Base-by-base conservation (phyloP, 2,888 invertebrate genomes). In the Ornithoptera alexandrae region DNA sequence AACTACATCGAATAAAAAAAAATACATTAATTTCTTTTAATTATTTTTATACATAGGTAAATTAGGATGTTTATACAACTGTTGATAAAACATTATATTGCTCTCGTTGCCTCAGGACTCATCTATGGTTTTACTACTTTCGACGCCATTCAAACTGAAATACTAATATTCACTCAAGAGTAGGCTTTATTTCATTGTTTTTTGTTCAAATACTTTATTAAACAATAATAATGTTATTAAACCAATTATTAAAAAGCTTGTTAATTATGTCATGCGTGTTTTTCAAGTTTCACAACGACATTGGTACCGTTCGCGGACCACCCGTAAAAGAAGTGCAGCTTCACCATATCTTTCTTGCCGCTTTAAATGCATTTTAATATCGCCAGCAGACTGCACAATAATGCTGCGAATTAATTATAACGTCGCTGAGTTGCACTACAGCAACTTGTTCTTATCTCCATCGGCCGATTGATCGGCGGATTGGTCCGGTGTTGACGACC, bases 381-480 rank as follows among this genome's bases (percentile, higher is more conserved):
- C 83, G 81, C 82, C 83, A 84, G 80, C 81, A 83, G 82, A 84
- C 85, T 86, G 85, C 81, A 84, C 83, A 87, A 87, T 89, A 84
- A 85, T 77, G 79, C 77, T 79, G 79, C 82, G 85, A 85, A 89
- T 88, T 87, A 87, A 88, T 89, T 87, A 86, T 85, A 82, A 79
- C 79, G 76, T 78, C 74, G 78, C 77, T 78, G 81, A 80, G 81
- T 83, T 85, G 84, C 84, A 82, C 82, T 78, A 82, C 78, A 79
- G 77, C 77, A 81, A 80, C 81, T 79, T 74, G 81, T 78, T 81
- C 74, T 77, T 79, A 79, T 79, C 76, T 66, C 63, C 42, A 62
- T 58, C 65, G 75, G 67, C 72, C 75, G 76, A 78, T 77, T 72
- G 74, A 74, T 77, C 74, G 65, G 68, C 70, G 74, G 78, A 82